Conservation (phyloP, 2,797 vertebrate genomes). For the Lacerta viridis region DNA sequence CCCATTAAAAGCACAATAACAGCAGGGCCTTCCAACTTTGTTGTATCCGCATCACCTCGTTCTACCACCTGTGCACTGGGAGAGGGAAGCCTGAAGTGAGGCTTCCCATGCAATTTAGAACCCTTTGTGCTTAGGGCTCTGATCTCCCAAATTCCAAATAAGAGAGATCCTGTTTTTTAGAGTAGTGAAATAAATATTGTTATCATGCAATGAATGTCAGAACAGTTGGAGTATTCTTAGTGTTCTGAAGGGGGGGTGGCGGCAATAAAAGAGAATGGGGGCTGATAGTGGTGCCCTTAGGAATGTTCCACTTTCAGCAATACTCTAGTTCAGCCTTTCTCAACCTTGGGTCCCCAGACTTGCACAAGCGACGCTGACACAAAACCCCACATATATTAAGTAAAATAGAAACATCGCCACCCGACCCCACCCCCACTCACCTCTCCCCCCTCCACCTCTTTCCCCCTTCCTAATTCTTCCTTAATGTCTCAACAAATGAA, state of each 20-base stretch:
- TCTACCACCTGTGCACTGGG: not conserved
- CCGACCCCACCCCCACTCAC: too few species aligned
- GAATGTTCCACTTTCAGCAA: not conserved
- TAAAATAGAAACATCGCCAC: too few species aligned
- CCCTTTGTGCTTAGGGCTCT: not conserved
- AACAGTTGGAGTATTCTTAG: not conserved
- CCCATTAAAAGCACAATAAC: not conserved
- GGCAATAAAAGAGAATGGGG: not conserved
- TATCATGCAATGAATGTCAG: not conserved
- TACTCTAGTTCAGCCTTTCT: not conserved
- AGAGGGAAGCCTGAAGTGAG: not conserved
- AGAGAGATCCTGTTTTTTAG: not conserved
- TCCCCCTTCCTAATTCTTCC: too few species aligned
- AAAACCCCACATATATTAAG: too few species aligned
- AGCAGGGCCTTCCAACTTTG: not conserved
- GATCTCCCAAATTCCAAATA: not conserved
- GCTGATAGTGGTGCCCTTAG: not conserved
- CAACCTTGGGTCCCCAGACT: too few species aligned
- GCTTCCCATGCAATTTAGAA: not conserved
- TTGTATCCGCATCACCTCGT: not conserved
- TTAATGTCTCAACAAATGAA: too few species aligned
- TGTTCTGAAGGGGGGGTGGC: not conserved
- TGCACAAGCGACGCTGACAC: too few species aligned
- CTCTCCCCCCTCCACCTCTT: too few species aligned
- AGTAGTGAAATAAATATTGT: not conserved